Conservation (phyloP, 2,888 invertebrate species). For the Laothoe populi region DNA sequence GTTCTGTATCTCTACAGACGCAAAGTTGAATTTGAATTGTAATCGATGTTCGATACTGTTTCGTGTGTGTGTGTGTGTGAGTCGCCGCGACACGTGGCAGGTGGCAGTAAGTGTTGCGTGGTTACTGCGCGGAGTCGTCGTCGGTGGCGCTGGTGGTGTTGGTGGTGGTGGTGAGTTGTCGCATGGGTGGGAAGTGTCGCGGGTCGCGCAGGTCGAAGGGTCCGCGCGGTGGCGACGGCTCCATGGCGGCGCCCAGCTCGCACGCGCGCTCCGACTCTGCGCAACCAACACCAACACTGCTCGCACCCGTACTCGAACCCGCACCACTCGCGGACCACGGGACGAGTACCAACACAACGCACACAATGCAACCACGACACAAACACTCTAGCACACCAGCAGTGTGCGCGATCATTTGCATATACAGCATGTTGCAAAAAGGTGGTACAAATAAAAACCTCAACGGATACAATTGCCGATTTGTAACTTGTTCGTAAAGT, state of each 20-base stretch:
- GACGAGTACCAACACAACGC: constrained; percentile 3
- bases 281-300: constrained; percentile 27
- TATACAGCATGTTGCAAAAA: not conserved
- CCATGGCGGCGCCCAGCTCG: constrained; percentile 90
- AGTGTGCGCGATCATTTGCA: not conserved
- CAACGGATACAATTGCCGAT: too few species aligned
- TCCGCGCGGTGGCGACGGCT: constrained; percentile 87
- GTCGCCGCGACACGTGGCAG: constrained; percentile 23
- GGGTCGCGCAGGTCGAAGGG: constrained; percentile 92
- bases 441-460: too few species aligned
- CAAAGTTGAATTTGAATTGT: too few species aligned
- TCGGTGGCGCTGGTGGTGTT: constrained; percentile 35
- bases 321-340: constrained; percentile 8
- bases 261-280: constrained; percentile 90
- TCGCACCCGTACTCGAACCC: too few species aligned
- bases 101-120: too few species aligned
- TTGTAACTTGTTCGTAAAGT: too few species aligned
- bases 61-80: not conserved
- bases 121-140: constrained; percentile 27
- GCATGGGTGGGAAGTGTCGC: constrained; percentile 92
- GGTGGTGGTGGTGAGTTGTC: constrained; percentile 35
- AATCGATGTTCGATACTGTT: too few species aligned
- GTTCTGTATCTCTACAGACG: too few species aligned
- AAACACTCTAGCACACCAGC: not conserved
- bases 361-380: not conserved